Conservation (phyloP, 2,797 vertebrate genomes). For the Myotis planiceps region DNA sequence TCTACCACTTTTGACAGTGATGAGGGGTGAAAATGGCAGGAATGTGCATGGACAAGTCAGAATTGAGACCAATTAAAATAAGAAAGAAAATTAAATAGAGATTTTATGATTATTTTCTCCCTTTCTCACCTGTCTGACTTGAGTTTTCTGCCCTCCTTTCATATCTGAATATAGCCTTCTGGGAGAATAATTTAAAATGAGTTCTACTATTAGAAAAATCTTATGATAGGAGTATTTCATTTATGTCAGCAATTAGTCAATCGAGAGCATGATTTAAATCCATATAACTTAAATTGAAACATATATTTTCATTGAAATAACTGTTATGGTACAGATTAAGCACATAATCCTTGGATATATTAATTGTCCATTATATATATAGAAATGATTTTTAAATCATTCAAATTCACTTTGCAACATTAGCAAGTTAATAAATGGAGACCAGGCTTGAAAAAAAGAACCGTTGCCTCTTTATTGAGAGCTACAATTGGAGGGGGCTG, state of each 20-base stretch:
- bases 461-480: slow-evolving; percentile 21
- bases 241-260: slow-evolving; percentile 56
- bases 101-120: background rate
- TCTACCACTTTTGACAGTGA: background rate
- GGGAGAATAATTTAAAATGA: background rate
- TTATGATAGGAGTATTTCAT: slow-evolving; percentile 23
- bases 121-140: background rate
- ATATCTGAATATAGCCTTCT: background rate
- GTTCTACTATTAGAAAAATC: slow-evolving; percentile 14
- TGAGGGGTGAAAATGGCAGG: background rate
- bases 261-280: slow-evolving; percentile 38
- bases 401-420: slow-evolving; percentile 54
- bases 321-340: slow-evolving; percentile 39
- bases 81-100: background rate
- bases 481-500: background rate
- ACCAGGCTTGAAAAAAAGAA: slow-evolving; percentile 43
- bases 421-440: slow-evolving; percentile 72
- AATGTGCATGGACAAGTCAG: background rate
- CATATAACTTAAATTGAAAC: slow-evolving; percentile 57
- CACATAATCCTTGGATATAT: slow-evolving; percentile 52
- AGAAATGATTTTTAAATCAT: slow-evolving; percentile 63
- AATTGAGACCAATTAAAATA: background rate
- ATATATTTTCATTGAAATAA: slow-evolving; percentile 66
- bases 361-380: slow-evolving; percentile 60
- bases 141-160: background rate